Evolutionary conservation across 2,113 vertebrate genomes (phyloP).

Genomic region (Speoplatyrhinus poulsoni): DNA sequence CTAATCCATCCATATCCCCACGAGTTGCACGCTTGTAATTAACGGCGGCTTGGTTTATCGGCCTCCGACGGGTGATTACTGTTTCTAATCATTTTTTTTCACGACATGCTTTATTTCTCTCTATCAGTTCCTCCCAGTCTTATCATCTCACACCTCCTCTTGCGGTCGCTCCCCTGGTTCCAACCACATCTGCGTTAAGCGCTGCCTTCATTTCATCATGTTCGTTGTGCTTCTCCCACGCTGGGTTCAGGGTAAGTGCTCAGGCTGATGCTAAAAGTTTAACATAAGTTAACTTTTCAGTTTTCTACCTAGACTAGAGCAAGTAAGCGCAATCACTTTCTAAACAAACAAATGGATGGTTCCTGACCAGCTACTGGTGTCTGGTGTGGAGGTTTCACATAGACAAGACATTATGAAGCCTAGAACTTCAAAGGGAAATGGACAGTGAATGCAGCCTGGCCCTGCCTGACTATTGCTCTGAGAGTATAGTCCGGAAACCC

Average conservation of each 20-base stretch:
- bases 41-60: conserved; percentile 85
- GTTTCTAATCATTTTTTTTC: conserved; percentile 87
- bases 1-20: conserved; percentile 72
- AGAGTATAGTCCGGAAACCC: no score
- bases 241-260: conserved; percentile 36
- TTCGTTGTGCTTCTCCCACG: conserved; percentile 40
- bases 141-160: conserved; percentile 55
- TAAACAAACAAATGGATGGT: no score
- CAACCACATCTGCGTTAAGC: conserved; percentile 44
- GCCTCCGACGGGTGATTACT: conserved; percentile 85
- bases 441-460: no score
- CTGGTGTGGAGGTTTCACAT: no score
- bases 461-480: no score
- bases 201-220: conserved; percentile 53
- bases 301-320: no score
- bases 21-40: conserved; percentile 83
- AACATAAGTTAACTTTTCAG: conserved; percentile 15
- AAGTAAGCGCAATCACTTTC: no score
- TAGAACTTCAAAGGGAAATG: no score
- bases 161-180: conserved; percentile 22
- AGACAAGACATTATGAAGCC: no score
- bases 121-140: conserved; percentile 71
- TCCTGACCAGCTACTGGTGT: no score
- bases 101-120: conserved; percentile 60
- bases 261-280: conserved; percentile 21